Evolutionary conservation across 2,888 invertebrate genomes (phyloP).

Genomic region (Metacarcinus magister): DNA sequence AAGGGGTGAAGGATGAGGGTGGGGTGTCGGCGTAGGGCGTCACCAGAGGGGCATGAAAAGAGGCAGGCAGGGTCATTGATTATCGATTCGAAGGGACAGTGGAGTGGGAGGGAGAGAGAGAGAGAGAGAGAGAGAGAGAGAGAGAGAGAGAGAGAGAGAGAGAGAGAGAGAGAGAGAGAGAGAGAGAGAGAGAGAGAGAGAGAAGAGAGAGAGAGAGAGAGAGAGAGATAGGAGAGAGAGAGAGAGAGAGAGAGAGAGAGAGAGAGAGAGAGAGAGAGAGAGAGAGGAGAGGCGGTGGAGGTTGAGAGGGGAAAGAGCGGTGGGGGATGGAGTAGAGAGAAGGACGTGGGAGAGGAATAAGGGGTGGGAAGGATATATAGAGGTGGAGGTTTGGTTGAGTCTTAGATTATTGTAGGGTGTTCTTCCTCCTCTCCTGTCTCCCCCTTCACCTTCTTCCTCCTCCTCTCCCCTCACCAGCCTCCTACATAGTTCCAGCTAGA

Average conservation of each 20-base stretch:
- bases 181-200: background rate
- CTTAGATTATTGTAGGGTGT: background rate
- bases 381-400: background rate
- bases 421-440: no score
- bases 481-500: no score
- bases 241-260: background rate
- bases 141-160: background rate
- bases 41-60: constrained; percentile 30
- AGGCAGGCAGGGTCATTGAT: constrained; percentile 26
- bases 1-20: background rate
- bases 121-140: background rate
- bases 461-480: no score
- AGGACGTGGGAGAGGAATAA: no score
- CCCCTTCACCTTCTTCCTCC: no score
- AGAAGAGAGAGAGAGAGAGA: background rate
- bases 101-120: background rate
- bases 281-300: background rate
- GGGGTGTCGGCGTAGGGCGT: background rate
- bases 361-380: background rate
- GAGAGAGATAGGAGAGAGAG: background rate
- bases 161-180: background rate
- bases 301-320: background rate
- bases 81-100: background rate
- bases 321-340: background rate
- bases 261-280: background rate